phyloP scores from a whole-genome alignment of 1,140 invertebrate species.

The Littorina saxatilis region DNA sequence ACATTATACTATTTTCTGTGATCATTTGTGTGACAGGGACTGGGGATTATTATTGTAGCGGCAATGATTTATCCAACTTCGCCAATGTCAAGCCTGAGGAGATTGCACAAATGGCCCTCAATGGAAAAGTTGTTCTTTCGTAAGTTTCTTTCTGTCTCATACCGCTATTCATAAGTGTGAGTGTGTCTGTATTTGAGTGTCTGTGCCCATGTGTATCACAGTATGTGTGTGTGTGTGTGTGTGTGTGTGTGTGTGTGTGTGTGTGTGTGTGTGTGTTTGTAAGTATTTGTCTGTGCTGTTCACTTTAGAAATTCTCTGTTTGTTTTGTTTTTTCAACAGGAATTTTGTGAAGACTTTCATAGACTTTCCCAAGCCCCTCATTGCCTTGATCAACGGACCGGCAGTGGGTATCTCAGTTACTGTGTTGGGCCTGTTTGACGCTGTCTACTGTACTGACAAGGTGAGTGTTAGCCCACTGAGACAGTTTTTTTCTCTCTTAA shows the following conservation, averaged over 20 bases:
- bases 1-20: no score
- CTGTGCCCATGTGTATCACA: no score
- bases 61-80: slow-evolving; percentile 88
- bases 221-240: no score
- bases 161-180: no score
- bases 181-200: neutral
- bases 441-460: slow-evolving; percentile 71
- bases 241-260: neutral
- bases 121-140: neutral
- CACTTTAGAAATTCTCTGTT: neutral
- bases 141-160: neutral
- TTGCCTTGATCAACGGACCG: slow-evolving; percentile 94
- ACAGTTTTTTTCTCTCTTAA: no score
- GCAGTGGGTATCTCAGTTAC: slow-evolving; percentile 94
- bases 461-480: slow-evolving; percentile 64
- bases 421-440: slow-evolving; percentile 89
- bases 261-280: no score
- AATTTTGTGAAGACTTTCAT: slow-evolving; percentile 88
- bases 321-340: slow-evolving; percentile 73
- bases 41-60: slow-evolving; percentile 90
- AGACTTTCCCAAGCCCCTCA: slow-evolving; percentile 90
- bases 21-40: slow-evolving; percentile 72
- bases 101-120: slow-evolving; percentile 58
- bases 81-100: slow-evolving; percentile 71
- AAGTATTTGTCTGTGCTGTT: no score